Evolutionary conservation across 1,140 invertebrate genomes (phyloP).

Genomic region (Pentalonia nigronervosa): DNA sequence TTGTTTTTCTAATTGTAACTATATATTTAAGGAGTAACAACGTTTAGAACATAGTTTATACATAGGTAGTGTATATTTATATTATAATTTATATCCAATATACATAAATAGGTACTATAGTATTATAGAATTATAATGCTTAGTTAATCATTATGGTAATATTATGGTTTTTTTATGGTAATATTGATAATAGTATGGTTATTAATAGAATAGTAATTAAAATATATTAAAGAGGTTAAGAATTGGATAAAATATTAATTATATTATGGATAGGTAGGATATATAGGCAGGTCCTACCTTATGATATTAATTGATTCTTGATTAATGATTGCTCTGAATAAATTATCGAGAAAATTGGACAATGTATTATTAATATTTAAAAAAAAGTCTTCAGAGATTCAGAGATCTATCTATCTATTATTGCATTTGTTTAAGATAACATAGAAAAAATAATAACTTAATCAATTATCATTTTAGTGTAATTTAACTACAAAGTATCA

Average conservation of each 20-base stretch:
- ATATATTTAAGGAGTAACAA: background rate
- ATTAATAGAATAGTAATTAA: background rate
- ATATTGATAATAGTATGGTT: background rate
- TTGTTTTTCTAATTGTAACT: background rate
- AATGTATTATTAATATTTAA: background rate
- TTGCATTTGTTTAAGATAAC: background rate
- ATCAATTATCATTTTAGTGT: background rate
- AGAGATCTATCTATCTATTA: background rate
- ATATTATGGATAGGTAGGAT: too few relatives aligned
- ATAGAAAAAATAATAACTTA: background rate
- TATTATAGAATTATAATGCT: too few relatives aligned
- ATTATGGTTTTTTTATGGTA: too few relatives aligned
- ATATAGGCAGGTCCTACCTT: background rate
- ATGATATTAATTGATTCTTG: background rate
- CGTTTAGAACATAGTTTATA: background rate
- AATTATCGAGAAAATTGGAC: background rate
- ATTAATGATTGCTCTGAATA: background rate
- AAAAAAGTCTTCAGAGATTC: background rate
- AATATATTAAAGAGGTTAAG: background rate
- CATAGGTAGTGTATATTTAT: too few relatives aligned
- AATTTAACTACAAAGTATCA: too few relatives aligned
- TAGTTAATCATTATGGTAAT: background rate
- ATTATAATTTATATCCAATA: too few relatives aligned
- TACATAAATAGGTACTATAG: too few relatives aligned
- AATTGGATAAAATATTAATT: background rate